phyloP scores from a whole-genome alignment of 2,797 vertebrate species.

The Hypotaenidia philippensis region DNA sequence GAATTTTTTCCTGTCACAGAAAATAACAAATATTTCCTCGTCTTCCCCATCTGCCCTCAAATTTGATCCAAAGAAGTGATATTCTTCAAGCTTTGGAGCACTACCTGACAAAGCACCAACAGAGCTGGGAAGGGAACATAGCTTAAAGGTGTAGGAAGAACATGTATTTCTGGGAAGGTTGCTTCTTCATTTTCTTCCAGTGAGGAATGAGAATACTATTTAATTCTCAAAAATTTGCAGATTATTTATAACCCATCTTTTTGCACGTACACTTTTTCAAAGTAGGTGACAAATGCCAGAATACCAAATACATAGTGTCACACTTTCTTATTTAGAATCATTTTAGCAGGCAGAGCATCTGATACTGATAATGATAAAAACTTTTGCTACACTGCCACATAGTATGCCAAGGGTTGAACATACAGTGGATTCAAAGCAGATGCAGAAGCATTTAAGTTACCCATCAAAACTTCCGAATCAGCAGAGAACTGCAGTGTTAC shows the following conservation, averaged over 20 bases:
- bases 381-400: neutral
- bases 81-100: neutral
- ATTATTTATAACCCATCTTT: neutral
- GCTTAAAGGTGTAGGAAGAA: neutral
- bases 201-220: neutral
- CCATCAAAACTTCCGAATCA: neutral
- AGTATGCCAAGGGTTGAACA: neutral
- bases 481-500: neutral
- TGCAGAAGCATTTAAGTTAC: neutral
- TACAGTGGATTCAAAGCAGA: neutral
- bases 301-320: rapidly evolving
- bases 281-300: neutral
- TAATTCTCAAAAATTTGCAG: neutral
- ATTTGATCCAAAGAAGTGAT: neutral
- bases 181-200: neutral
- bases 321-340: neutral
- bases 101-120: neutral
- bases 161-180: neutral
- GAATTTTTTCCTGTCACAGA: neutral
- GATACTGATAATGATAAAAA: neutral
- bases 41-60: neutral
- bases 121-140: rapidly evolving
- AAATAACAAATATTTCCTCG: neutral
- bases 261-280: neutral
- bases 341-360: neutral